phyloP scores from a whole-genome alignment of 2,113 vertebrate species.

The Catagonus wagneri region DNA sequence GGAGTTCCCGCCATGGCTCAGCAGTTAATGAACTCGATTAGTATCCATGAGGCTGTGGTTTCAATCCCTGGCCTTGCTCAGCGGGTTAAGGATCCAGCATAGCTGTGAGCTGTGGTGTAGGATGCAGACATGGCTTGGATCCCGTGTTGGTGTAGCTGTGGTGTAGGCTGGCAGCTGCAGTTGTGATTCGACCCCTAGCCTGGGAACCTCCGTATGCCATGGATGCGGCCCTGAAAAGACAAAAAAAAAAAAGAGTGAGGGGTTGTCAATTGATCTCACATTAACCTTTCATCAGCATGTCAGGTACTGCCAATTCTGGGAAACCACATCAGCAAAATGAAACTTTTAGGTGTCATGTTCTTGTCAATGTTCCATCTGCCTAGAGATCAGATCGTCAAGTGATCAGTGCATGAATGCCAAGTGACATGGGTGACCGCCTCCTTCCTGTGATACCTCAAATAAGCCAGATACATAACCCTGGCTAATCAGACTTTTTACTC shows the following conservation, averaged over 20 bases:
- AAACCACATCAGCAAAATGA: neutral
- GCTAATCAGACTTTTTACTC: neutral
- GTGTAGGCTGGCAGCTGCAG: no score
- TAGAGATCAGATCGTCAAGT: neutral
- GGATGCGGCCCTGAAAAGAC: no score
- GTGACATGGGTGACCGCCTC: neutral
- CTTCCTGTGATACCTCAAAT: neutral
- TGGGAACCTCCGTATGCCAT: no score
- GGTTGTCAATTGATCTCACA: neutral
- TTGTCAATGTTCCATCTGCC: neutral
- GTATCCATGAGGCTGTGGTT: no score
- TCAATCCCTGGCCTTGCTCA: no score
- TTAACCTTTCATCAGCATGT: neutral
- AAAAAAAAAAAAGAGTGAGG: neutral
- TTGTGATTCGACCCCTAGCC: no score
- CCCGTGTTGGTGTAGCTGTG: no score
- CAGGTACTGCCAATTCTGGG: neutral
- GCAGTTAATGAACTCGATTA: no score
- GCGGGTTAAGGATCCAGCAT: no score
- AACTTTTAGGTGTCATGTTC: neutral
- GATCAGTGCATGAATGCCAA: neutral
- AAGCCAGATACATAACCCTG: neutral
- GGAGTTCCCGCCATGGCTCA: no score
- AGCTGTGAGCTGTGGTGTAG: no score
- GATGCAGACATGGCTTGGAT: no score